Conservation (phyloP, 2,113 vertebrate genomes). For the Tretioscincus oriximinensis region DNA sequence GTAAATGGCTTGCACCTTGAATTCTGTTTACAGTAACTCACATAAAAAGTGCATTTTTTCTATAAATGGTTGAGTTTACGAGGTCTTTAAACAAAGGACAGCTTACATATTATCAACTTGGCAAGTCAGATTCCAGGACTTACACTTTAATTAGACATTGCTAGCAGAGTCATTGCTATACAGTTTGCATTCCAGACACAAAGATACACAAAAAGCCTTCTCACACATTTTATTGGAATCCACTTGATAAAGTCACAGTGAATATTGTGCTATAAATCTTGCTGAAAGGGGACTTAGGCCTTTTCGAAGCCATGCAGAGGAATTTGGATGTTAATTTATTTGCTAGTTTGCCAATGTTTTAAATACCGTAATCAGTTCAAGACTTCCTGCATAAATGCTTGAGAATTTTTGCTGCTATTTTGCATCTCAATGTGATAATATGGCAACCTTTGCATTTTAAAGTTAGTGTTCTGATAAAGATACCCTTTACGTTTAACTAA, state of each 20-base stretch:
- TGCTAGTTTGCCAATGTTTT: slow-evolving; percentile 1
- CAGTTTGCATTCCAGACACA: slow-evolving; percentile 48
- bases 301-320: neutral
- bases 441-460: neutral
- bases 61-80: slow-evolving; percentile 63
- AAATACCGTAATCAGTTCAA: neutral
- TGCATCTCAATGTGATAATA: neutral
- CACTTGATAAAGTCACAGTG: slow-evolving; percentile 12
- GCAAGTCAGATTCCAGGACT: slow-evolving; percentile 34
- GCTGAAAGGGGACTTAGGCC: neutral
- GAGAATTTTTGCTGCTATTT: neutral
- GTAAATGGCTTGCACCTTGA: slow-evolving; percentile 45
- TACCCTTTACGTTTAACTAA: neutral
- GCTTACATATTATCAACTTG: slow-evolving; percentile 53
- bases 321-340: slow-evolving; percentile 6
- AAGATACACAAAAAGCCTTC: slow-evolving; percentile 38
- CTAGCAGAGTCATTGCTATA: slow-evolving; percentile 33
- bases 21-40: slow-evolving; percentile 55
- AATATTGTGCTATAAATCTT: slow-evolving; percentile 32
- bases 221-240: slow-evolving; percentile 41
- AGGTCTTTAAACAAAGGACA: slow-evolving; percentile 52
- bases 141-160: slow-evolving; percentile 45
- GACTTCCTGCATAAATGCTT: neutral
- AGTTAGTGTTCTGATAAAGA: neutral
- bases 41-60: slow-evolving; percentile 53